Evolutionary conservation across 2,113 vertebrate genomes (phyloP).

Genomic region (Hucho hucho): DNA sequence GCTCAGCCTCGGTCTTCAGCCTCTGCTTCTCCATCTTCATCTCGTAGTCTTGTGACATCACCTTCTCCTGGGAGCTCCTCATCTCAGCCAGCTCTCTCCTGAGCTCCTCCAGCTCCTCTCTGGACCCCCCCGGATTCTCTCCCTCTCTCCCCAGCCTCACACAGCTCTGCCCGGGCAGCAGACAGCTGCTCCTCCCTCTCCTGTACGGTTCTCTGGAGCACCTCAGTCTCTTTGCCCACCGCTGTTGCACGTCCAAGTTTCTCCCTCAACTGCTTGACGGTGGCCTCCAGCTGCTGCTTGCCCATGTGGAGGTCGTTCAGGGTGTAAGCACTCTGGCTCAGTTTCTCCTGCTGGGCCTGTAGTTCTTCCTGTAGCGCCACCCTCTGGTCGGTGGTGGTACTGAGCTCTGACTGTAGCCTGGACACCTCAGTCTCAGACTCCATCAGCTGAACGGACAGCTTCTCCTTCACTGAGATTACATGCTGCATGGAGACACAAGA

Average conservation of each 20-base stretch:
- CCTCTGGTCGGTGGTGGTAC: conserved; percentile 73
- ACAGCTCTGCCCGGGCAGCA: conserved; percentile 60
- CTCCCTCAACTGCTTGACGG: conserved; percentile 77
- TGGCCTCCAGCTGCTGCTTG: conserved; percentile 80
- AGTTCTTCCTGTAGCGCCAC: conserved; percentile 71
- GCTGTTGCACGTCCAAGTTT: conserved; percentile 76
- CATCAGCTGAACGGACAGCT: conserved; percentile 79
- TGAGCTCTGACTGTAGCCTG: conserved; percentile 73
- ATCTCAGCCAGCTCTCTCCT: conserved; percentile 74
- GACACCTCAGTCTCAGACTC: conserved; percentile 72
- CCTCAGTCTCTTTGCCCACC: conserved; percentile 66
- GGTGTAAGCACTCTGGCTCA: conserved; percentile 77
- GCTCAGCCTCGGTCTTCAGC: conserved; percentile 59
- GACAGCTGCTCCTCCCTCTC: conserved; percentile 76
- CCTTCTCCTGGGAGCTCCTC: conserved; percentile 71
- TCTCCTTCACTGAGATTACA: conserved; percentile 88
- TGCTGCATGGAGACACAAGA: conserved; percentile 69
- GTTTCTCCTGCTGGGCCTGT: conserved; percentile 77
- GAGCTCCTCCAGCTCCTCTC: conserved; percentile 59
- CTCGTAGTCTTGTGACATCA: conserved; percentile 77
- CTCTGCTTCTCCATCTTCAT: conserved; percentile 82
- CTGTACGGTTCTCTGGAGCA: conserved; percentile 74
- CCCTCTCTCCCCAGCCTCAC: conserved; percentile 47
- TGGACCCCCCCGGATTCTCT: conserved; percentile 14
- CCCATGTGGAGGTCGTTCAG: conserved; percentile 83